These are phyloP conservation scores for Thera obeliscata DNA, from an alignment of 2,888 invertebrate species.

Conservation along the genomic window DNA sequence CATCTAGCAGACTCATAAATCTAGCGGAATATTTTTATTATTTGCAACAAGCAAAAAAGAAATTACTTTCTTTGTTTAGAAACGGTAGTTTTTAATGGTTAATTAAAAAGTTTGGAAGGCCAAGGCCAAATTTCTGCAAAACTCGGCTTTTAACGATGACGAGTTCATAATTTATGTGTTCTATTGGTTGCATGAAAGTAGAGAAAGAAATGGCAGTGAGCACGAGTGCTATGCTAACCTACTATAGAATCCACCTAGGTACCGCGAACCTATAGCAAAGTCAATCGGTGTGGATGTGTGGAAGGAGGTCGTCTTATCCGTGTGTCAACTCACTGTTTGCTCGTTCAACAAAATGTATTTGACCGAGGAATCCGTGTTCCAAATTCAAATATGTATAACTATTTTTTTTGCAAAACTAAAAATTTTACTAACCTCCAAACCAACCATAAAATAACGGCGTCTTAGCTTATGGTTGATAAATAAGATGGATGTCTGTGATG, in stretches of 20 bases:
- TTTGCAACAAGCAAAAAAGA: constrained; percentile 7
- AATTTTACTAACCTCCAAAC: neutral
- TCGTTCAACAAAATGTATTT: constrained; percentile 32
- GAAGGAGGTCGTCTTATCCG: constrained; percentile 42
- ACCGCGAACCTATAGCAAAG: constrained; percentile 10
- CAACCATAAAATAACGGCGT: too few species aligned
- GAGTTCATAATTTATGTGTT: neutral
- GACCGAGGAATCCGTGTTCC: constrained; percentile 26
- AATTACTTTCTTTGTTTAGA: constrained; percentile 6
- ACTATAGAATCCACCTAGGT: constrained; percentile 16
- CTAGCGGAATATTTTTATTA: constrained; percentile 23
- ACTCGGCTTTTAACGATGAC: neutral
- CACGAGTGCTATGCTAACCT: constrained; percentile 37
- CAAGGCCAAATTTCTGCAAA: neutral
- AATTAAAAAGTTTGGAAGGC: too few species aligned
- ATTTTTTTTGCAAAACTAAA: neutral
- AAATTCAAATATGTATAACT: constrained; percentile 6
- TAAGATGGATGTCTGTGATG: too few species aligned
- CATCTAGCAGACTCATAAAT: constrained; percentile 27
- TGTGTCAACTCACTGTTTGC: constrained; percentile 36
- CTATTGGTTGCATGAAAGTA: constrained; percentile 5
- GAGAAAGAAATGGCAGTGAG: constrained; percentile 30
- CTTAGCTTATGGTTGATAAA: too few species aligned
- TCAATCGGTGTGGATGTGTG: constrained; percentile 6
- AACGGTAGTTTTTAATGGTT: constrained; percentile 7